phyloP scores from a whole-genome alignment of 1,140 invertebrate species.

The Pseudomyrmex gracilis region DNA sequence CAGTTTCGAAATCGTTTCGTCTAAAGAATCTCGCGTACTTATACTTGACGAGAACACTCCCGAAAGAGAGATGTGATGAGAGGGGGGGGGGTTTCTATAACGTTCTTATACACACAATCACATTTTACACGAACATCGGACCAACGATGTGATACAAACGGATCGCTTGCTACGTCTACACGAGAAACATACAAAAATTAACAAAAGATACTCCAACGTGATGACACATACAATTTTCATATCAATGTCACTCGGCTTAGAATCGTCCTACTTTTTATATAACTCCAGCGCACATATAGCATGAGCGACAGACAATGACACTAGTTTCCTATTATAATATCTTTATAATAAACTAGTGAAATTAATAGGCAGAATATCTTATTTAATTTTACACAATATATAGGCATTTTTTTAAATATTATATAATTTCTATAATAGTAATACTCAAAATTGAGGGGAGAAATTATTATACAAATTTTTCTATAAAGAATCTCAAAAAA shows the following conservation, averaged over 20 bases:
- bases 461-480: constrained; percentile 70
- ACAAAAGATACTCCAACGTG: constrained; percentile 42
- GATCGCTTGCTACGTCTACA: constrained; percentile 28
- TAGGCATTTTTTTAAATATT: constrained; percentile 60
- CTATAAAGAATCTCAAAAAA: constrained; percentile 79
- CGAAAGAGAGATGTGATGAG: constrained; percentile 58
- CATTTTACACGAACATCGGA: constrained; percentile 49
- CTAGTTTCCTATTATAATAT: constrained; percentile 82
- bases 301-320: constrained; percentile 70
- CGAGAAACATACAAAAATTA: constrained; percentile 46
- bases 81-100: neutral
- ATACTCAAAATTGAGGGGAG: constrained; percentile 78
- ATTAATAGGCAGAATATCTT: constrained; percentile 78
- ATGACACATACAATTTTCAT: constrained; percentile 64
- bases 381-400: constrained; percentile 66
- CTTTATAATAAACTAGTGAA: constrained; percentile 77
- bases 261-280: constrained; percentile 67
- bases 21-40: constrained; percentile 79
- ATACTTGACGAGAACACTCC: constrained; percentile 78
- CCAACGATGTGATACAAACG: constrained; percentile 34
- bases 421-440: constrained; percentile 71
- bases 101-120: constrained; percentile 18
- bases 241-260: constrained; percentile 63
- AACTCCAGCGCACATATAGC: constrained; percentile 61
- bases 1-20: constrained; percentile 39